Evolutionary conservation across 1,140 invertebrate species (phyloP).

Genomic region (Lithobius niger): DNA sequence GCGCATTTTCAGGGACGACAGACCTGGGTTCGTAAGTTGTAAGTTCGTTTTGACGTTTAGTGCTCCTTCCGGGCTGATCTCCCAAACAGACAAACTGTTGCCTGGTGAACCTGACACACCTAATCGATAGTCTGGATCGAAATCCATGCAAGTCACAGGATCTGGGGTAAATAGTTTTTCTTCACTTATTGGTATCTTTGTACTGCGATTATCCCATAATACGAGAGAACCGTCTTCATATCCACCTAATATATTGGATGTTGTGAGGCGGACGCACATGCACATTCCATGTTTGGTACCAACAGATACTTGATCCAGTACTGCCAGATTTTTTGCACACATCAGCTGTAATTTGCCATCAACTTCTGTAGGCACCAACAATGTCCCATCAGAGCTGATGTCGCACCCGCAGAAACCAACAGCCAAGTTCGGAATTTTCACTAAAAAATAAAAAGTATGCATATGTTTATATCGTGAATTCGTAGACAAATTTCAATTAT

Average conservation of each 20-base stretch:
- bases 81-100: background rate
- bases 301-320: no score
- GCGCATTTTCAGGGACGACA: constrained; percentile 50
- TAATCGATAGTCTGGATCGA: background rate
- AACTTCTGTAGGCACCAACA: no score
- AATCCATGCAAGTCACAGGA: constrained; percentile 8
- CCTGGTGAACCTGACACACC: background rate
- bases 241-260: background rate
- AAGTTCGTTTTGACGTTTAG: background rate
- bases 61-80: background rate
- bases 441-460: no score
- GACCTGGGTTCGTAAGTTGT: constrained; percentile 45
- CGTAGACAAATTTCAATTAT: no score
- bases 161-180: background rate
- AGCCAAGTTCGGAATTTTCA: no score
- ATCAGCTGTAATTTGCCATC: no score
- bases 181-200: background rate
- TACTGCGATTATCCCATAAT: background rate
- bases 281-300: constrained; percentile 1
- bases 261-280: background rate
- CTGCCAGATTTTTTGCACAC: no score
- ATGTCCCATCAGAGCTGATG: no score
- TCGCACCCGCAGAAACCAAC: no score
- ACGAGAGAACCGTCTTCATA: constrained; percentile 7
- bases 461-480: no score